Base-by-base conservation (phyloP, 2,888 invertebrate species). In the Lasioglossum calceatum region DNA sequence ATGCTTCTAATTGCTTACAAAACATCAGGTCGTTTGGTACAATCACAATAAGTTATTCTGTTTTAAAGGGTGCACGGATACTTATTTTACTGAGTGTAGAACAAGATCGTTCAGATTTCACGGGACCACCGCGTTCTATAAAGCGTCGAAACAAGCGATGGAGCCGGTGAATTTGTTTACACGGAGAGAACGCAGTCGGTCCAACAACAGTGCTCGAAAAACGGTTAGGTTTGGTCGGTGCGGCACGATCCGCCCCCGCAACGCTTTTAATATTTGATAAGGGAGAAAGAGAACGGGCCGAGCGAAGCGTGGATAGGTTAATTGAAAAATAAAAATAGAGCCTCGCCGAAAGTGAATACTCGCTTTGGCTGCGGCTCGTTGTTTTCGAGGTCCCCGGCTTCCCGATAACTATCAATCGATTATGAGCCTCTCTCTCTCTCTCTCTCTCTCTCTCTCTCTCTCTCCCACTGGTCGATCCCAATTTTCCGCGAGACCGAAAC, bases 321-420 rank as follows among this genome's bases (percentile, higher is more conserved):
- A 61, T 12, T n/a, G 32, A 16, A n/a, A 64, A 19, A 16, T 50
- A 32, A 19, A 58, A 8, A 39, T 67, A 64, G 61, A 64, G 61
- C 67, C 19, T 3, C 12, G 36, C 23, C 39, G 36, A 36, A 70
- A 39, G 70, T 70, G 70, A 70, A 70, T 70, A 70, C 36, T 67
- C 67, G 67, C 32, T 27, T 70, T 39, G 23, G 1, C 14, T 44
- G 14, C 4, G 47, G n/a, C 2, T 3, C 42, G 67, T 73, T 54
- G 54, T 74, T 44, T 39, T 32, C 44, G 23, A 47, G 50, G 16
- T 27, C n/a, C 61, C 39, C 50, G 61, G 58, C 27, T 16, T 32
- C 72, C 42, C 19, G 42, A 47, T 73, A 72, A 75, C 78, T 78
- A 81, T 75, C 87, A 54, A 87, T 84, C 84, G 84, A 79, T 86